Base-by-base conservation (phyloP, 1,140 invertebrate species). In the Adelges cooleyi region DNA sequence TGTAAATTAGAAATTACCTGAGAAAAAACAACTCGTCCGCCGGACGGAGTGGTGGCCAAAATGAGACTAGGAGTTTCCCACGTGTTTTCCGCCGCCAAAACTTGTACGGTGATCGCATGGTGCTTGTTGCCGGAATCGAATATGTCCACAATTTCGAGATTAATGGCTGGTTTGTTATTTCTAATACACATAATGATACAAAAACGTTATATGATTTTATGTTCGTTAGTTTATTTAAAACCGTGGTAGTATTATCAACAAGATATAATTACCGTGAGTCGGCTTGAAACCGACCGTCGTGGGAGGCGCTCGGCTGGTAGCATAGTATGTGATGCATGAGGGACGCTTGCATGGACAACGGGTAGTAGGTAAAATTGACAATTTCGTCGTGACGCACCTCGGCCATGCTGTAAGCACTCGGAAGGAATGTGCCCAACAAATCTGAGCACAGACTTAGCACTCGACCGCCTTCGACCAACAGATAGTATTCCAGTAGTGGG, bases 281-380 rank as follows among this genome's bases (percentile, higher is more conserved):
- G 49, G 79, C 82, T 2, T 85, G 86, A 72, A 90, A 90, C 68
- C 86, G 83, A 69, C 86, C 84, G 44, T 62, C 29, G 18, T 48
- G 29, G 72, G 84, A 84, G 1, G 84, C 80, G 1, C 87, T 89
- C 0, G 86, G 86, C 71, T 90, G 86, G 73, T 92, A 92, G 69
- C 86, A 90, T 73, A 90, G 90, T 42, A 90, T 85, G 68, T 91
- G 87, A 74, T 91, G 88, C 76, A 92, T 83, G 79, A 92, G 83
- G 70, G 84, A 84, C 0, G 91, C 86, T 6, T 84, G 82, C n/a
- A 62, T 13, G 69, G 85, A 84, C 87, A 88, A 91, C 69, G 84
- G 82, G 52, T 84, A 84, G 69, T 90, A 92, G 11, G 84, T 86
- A 69, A 90, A 89, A 44, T 85, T 82, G 10, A 90, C 87, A 15